These are phyloP conservation scores for Microctonus hyperodae DNA, from an alignment of 2,888 invertebrate genomes.

Conservation along the genomic window DNA sequence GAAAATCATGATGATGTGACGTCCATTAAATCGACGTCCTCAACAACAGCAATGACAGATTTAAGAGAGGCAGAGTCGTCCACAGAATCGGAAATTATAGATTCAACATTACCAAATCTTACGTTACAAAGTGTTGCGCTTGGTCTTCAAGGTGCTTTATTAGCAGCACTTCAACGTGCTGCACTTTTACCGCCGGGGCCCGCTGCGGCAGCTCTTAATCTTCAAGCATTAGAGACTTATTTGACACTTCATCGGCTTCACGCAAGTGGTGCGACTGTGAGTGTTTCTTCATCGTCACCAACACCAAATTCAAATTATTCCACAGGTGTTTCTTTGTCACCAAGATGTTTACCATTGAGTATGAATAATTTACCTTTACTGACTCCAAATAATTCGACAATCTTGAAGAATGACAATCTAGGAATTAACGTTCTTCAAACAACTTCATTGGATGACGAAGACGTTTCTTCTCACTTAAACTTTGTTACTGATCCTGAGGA, in stretches of 20 bases:
- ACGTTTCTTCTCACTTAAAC: conserved; percentile 49
- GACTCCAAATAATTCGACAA: conserved; percentile 36
- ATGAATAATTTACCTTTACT: not conserved
- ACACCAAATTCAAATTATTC: conserved; percentile 53
- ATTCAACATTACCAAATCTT: conserved; percentile 50
- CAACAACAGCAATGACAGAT: conserved; percentile 38
- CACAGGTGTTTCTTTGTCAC: conserved; percentile 9
- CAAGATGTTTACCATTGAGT: conserved; percentile 17
- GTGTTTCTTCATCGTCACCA: conserved; percentile 50
- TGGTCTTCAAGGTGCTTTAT: conserved; percentile 84
- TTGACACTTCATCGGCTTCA: conserved; percentile 82
- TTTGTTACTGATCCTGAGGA: conserved; percentile 67
- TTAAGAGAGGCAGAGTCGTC: conserved; percentile 45
- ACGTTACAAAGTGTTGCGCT: conserved; percentile 77
- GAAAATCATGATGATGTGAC: conserved; percentile 45
- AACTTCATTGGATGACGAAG: conserved; percentile 45
- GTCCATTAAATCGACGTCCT: conserved; percentile 29
- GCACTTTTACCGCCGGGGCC: conserved; percentile 83
- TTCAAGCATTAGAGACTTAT: conserved; percentile 87
- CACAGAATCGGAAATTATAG: conserved; percentile 38
- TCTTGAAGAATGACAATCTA: conserved; percentile 35
- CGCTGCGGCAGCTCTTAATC: conserved; percentile 83
- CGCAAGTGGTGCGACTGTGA: conserved; percentile 69
- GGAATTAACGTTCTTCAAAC: conserved; percentile 36
- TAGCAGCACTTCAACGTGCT: conserved; percentile 84